Base-by-base conservation (phyloP, 2,888 invertebrate species). In the Clivina fossor region DNA sequence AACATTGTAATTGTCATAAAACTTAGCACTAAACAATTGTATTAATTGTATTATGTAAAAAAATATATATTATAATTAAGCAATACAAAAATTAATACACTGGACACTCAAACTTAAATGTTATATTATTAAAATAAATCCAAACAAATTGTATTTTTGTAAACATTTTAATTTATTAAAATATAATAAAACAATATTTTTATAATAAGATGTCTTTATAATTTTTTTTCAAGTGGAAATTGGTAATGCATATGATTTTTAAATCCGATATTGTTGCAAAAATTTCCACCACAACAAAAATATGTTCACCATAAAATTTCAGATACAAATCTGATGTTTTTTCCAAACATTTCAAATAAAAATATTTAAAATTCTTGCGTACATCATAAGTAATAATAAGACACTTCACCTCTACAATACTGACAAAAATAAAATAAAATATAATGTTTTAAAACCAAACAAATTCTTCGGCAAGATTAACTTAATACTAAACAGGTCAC, bases 131-230 rank as follows among this genome's bases (percentile, higher is more conserved):
- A n/a, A n/a, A n/a, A n/a, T n/a, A n/a, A n/a, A n/a, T n/a, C n/a
- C n/a, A n/a, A n/a, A n/a, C n/a, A n/a, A n/a, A n/a, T n/a, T n/a
- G 56, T 26, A 53, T 37, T 65, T 66, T 49, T 65, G 66, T 67
- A 65, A 63, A 49, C 37, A 56, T 22, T 55, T 47, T 32, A 48
- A 40, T 55, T 55, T 48, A 55, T 48, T 55, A 55, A 48, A 47
- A 55, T 47, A 55, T 48, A 55, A 55, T 55, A 55, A 47, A 48
- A 48, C 47, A 55, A 55, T 41, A 55, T 55, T 48, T n/a, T n/a
- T 55, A 28, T 44, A 37, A 16, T 51, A 50, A 41, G 26, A 9
- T 46, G 38, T 30, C 38, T 54, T 41, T 44, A 41, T 41, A 41
- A n/a, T n/a, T n/a, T n/a, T 28, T 28, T 28, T 28, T 28, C 8